Conservation (phyloP, 2,797 vertebrate species). For the Podarcis lilfordi region DNA sequence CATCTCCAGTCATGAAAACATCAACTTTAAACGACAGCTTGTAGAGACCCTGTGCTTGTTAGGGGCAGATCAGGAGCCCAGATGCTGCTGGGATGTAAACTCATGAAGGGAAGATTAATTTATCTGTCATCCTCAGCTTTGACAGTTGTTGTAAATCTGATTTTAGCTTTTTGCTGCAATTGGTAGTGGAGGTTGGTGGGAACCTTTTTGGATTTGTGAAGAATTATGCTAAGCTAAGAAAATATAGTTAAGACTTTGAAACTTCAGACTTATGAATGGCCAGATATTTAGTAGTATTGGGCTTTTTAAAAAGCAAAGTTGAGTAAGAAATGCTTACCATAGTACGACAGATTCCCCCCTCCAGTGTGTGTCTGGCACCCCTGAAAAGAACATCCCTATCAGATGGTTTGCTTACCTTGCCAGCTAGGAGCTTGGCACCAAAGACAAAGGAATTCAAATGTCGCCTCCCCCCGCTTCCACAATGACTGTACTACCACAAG, state of each 20-base stretch:
- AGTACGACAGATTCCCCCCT: not conserved
- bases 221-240: slow-evolving; percentile 59
- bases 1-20: slow-evolving; percentile 94
- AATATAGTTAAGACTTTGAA: slow-evolving; percentile 56
- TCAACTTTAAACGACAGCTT: slow-evolving; percentile 93
- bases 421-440: not conserved
- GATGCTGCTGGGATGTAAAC: slow-evolving; percentile 88
- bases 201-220: slow-evolving; percentile 83
- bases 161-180: slow-evolving; percentile 82
- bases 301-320: slow-evolving; percentile 20
- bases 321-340: slow-evolving; percentile 1
- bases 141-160: slow-evolving; percentile 93
- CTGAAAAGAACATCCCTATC: not conserved
- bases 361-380: not conserved
- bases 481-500: not conserved
- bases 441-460: not conserved
- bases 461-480: too few relatives aligned
- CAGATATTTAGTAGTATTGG: slow-evolving; percentile 41
- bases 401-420: not conserved
- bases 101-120: slow-evolving; percentile 91
- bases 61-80: slow-evolving; percentile 89
- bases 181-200: slow-evolving; percentile 60
- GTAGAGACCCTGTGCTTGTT: slow-evolving; percentile 88
- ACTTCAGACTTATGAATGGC: slow-evolving; percentile 36
- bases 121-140: slow-evolving; percentile 88